Percentiles rank a stretch among this genome's conserved stretches.
These are phyloP conservation scores for Isichthys henryi DNA, from an alignment of 2,113 vertebrate genomes.

Conservation along the genomic window DNA sequence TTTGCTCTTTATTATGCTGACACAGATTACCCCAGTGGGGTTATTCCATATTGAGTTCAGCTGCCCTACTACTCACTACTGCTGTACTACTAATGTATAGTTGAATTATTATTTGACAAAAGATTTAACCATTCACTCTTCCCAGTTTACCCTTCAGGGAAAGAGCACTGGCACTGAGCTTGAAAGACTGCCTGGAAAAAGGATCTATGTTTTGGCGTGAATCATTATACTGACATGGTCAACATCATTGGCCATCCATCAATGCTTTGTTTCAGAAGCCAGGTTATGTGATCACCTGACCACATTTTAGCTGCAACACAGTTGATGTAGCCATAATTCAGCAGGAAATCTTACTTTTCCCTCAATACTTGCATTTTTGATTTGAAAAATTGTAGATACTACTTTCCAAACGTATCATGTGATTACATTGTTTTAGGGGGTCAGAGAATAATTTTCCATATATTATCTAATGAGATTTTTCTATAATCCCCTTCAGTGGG, in stretches of 20 bases:
- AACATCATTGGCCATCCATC: neutral
- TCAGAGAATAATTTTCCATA: neutral
- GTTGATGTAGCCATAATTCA: neutral
- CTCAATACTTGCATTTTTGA: neutral
- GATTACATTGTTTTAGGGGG: too few species aligned
- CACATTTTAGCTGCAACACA: neutral
- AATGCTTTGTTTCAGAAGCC: neutral
- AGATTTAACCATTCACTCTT: neutral
- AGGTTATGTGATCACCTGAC: neutral
- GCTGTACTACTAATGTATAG: neutral
- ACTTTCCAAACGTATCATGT: neutral
- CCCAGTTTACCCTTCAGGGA: neutral
- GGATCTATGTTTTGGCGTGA: neutral
- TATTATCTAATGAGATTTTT: neutral
- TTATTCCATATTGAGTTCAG: neutral
- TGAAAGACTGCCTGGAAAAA: neutral
- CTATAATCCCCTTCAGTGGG: neutral
- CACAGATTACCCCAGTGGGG: constrained; percentile 1
- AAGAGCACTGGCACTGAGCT: neutral
- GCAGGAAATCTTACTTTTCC: neutral
- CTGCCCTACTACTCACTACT: neutral
- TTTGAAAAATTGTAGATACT: neutral
- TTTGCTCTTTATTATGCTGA: neutral
- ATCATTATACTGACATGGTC: neutral
- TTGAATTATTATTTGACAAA: neutral